Conservation (phyloP, 2,113 vertebrate species). For the Bambusicola thoracicus region DNA sequence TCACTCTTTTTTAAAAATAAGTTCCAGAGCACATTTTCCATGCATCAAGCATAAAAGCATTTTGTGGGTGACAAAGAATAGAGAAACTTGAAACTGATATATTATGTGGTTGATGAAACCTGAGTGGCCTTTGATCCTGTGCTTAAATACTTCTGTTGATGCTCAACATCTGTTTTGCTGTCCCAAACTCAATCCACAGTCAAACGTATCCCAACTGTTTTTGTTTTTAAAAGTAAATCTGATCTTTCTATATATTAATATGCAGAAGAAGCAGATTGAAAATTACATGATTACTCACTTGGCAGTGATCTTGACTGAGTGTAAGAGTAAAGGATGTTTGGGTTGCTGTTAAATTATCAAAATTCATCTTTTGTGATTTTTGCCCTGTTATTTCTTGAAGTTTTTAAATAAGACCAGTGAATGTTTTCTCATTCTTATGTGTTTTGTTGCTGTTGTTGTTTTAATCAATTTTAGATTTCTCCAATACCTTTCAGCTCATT, state of each 20-base stretch:
- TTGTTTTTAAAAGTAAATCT: not conserved
- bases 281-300: not conserved
- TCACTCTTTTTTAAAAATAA: not conserved
- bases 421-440: not conserved
- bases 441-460: not conserved
- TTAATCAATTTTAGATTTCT: not conserved
- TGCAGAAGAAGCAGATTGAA: not conserved
- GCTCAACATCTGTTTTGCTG: fast-evolving
- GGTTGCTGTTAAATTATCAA: not conserved
- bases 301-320: not conserved
- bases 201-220: not conserved
- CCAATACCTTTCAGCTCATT: not conserved
- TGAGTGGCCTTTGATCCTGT: not conserved
- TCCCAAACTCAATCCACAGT: not conserved
- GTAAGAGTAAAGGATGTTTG: not conserved
- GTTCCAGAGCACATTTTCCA: not conserved
- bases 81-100: not conserved
- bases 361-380: not conserved
- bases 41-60: not conserved
- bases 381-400: not conserved
- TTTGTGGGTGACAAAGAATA: not conserved
- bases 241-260: not conserved
- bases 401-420: not conserved
- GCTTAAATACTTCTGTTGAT: not conserved
- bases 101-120: not conserved